Evolutionary conservation across 35 echinoderm and acorn worm species (phyloP).

Genomic region (Anneissia japonica): DNA sequence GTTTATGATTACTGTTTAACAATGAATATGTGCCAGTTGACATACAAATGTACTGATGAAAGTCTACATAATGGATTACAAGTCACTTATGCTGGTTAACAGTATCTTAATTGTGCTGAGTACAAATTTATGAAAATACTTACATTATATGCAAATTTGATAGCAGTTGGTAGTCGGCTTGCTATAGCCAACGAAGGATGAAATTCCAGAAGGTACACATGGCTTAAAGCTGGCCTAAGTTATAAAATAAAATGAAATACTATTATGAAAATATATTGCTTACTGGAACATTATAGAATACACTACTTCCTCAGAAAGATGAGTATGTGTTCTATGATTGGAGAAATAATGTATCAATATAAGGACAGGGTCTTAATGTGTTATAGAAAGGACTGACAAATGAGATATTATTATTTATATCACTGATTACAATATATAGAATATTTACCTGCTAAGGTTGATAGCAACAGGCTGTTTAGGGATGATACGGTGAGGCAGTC

Average conservation of each 20-base stretch:
- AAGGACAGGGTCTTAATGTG: not conserved
- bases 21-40: not conserved
- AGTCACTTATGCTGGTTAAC: not conserved
- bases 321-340: too few species aligned
- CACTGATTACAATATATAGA: not conserved
- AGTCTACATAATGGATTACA: too few species aligned
- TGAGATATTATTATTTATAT: not conserved
- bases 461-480: constrained; percentile 86
- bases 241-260: not conserved
- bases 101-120: not conserved
- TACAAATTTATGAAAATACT: constrained; percentile 12
- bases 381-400: not conserved
- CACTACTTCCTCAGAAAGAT: too few species aligned
- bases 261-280: too few species aligned
- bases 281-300: too few species aligned
- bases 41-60: too few species aligned
- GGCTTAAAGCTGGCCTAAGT: constrained; percentile 74
- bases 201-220: constrained; percentile 93
- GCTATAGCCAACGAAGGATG: constrained; percentile 85
- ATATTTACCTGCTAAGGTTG: constrained; percentile 81
- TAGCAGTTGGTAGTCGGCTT: constrained; percentile 67
- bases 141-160: constrained; percentile 73
- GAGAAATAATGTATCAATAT: not conserved
- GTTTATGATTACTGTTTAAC: too few species aligned
- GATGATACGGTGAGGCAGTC: constrained; percentile 73